Evolutionary conservation across 2,888 invertebrate genomes (phyloP).

Genomic region (Drosophila hamatofila): DNA sequence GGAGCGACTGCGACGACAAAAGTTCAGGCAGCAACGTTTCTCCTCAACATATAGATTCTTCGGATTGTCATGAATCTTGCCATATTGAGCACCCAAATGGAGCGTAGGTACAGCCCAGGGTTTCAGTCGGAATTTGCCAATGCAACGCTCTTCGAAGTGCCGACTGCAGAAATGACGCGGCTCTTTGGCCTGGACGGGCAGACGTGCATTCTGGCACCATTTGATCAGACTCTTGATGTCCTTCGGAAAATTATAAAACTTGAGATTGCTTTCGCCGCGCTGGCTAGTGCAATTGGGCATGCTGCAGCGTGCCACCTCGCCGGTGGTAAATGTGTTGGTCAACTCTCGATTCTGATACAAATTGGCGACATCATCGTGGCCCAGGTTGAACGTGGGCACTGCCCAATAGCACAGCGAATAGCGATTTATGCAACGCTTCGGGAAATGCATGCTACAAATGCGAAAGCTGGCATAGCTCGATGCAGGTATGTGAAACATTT

Average conservation of each 20-base stretch:
- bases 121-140: slow-evolving; percentile 81
- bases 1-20: slow-evolving; percentile 81
- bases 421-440: slow-evolving; percentile 82
- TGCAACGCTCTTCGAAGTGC: slow-evolving; percentile 82
- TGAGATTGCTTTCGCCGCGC: slow-evolving; percentile 81
- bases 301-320: slow-evolving; percentile 82
- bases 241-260: slow-evolving; percentile 82
- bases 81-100: slow-evolving; percentile 81
- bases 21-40: slow-evolving; percentile 81
- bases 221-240: slow-evolving; percentile 82
- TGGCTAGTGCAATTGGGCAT: slow-evolving; percentile 82
- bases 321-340: slow-evolving; percentile 80
- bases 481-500: slow-evolving; percentile 78
- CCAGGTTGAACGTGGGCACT: slow-evolving; percentile 82
- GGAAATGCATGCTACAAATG: slow-evolving; percentile 83
- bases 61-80: slow-evolving; percentile 82
- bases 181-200: slow-evolving; percentile 81
- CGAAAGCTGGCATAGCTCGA: slow-evolving; percentile 72
- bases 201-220: slow-evolving; percentile 82
- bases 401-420: slow-evolving; percentile 83
- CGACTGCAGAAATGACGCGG: slow-evolving; percentile 82
- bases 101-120: slow-evolving; percentile 83
- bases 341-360: slow-evolving; percentile 82
- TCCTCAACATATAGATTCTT: slow-evolving; percentile 81
- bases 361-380: slow-evolving; percentile 82